A percentile compares a stretch with the other conserved stretches of the same genome.
These are phyloP conservation scores for Umimayanthus chanpuru DNA, from an alignment of 92 coral and sea anemone genomes.

Conservation along the genomic window DNA sequence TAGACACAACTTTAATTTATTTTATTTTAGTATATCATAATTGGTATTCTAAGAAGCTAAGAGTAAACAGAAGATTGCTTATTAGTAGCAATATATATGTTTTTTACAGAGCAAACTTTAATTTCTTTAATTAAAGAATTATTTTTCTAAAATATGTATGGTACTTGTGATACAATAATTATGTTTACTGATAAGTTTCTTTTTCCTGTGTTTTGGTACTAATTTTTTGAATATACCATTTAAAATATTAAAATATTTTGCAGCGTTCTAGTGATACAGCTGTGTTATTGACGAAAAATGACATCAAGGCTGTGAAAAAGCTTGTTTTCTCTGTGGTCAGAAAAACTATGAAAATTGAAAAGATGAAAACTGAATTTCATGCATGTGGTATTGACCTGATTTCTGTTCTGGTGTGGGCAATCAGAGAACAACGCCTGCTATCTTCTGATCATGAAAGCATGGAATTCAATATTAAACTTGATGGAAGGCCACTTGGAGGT, in stretches of 20 bases:
- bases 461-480: conserved; percentile 47
- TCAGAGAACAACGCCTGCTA: conserved; percentile 29
- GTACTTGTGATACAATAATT: too few species aligned
- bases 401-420: conserved; percentile 27
- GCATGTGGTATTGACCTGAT: conserved; percentile 7
- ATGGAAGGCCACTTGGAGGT: conserved; percentile 28
- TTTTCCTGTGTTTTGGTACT: too few species aligned
- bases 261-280: neutral
- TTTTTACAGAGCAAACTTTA: too few species aligned
- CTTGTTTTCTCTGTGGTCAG: neutral
- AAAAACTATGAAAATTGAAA: conserved; percentile 17
- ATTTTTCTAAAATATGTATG: too few species aligned
- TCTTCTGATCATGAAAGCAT: conserved; percentile 22
- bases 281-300: neutral
- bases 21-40: too few species aligned
- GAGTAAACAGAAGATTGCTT: too few species aligned
- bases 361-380: conserved; percentile 35
- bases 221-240: too few species aligned
- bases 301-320: conserved; percentile 6
- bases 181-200: too few species aligned
- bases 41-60: too few species aligned
- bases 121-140: too few species aligned
- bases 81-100: too few species aligned
- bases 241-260: neutral
- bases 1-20: too few species aligned